Conservation (phyloP, 2,113 vertebrate species). For the Crocuta crocuta region DNA sequence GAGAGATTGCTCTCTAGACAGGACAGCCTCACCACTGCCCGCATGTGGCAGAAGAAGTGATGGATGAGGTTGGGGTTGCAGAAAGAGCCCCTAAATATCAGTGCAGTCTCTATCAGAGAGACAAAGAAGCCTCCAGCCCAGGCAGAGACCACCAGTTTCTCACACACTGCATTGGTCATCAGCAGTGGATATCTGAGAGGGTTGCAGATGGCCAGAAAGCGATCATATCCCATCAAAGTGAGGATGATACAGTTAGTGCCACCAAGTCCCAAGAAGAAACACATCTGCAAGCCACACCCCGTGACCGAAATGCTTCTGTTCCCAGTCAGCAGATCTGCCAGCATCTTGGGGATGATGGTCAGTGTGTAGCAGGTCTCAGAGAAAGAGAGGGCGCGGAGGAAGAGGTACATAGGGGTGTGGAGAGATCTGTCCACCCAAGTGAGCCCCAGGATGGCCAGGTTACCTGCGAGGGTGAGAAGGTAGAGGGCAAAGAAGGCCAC, state of each 20-base stretch:
- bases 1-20: constrained; percentile 11
- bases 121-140: constrained; percentile 46
- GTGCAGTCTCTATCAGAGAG: neutral
- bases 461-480: constrained; percentile 81
- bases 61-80: constrained; percentile 44
- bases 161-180: constrained; percentile 53
- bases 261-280: constrained; percentile 66
- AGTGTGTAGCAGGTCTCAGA: constrained; percentile 67
- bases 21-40: constrained; percentile 41
- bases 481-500: constrained; percentile 68
- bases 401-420: constrained; percentile 71
- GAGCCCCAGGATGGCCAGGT: constrained; percentile 77
- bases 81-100: constrained; percentile 53
- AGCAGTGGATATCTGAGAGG: constrained; percentile 66
- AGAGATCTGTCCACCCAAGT: constrained; percentile 65
- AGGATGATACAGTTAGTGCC: constrained; percentile 60
- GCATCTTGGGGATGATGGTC: constrained; percentile 58
- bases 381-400: constrained; percentile 60
- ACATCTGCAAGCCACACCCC: constrained; percentile 66
- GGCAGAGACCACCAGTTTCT: neutral
- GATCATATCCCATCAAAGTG: constrained; percentile 76
- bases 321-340: constrained; percentile 4
- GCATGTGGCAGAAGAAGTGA: constrained; percentile 75
- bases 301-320: constrained; percentile 25
- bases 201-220: constrained; percentile 68